Evolutionary conservation across 2,888 invertebrate species (phyloP).

Genomic region (Lasioglossum figueresi): DNA sequence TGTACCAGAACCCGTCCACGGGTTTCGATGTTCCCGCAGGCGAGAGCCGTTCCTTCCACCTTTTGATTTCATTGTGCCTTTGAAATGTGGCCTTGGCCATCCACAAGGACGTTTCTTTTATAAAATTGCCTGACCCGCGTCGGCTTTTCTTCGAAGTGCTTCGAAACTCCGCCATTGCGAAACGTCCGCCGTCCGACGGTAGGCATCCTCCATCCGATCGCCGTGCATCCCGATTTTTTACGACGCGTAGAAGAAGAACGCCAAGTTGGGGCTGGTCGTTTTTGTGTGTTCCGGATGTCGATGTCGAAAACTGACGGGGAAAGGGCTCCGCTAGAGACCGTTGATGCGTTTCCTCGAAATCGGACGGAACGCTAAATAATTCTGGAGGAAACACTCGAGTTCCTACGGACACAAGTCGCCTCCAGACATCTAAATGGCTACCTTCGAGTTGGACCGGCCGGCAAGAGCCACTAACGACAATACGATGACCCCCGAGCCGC

Average conservation of each 20-base stretch:
- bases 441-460: slow-evolving; percentile 57
- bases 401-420: slow-evolving; percentile 29
- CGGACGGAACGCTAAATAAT: slow-evolving; percentile 31
- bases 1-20: slow-evolving; percentile 67
- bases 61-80: slow-evolving; percentile 50
- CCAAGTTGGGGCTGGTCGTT: too few species aligned
- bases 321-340: not conserved
- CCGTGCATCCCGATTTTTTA: not conserved
- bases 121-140: slow-evolving; percentile 14
- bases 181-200: slow-evolving; percentile 38
- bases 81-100: slow-evolving; percentile 63
- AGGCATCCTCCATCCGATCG: too few species aligned
- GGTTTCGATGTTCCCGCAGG: slow-evolving; percentile 65
- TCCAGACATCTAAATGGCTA: slow-evolving; percentile 52
- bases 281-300: not conserved
- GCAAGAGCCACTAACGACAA: slow-evolving; percentile 73
- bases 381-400: slow-evolving; percentile 31
- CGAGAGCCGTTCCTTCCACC: slow-evolving; percentile 53
- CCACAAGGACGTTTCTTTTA: slow-evolving; percentile 61
- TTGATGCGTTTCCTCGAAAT: slow-evolving; percentile 60
- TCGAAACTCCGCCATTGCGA: slow-evolving; percentile 3
- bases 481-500: slow-evolving; percentile 74
- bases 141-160: slow-evolving; percentile 35
- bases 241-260: not conserved
- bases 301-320: not conserved